Conservation (phyloP, 2,888 invertebrate species). For the Poecilus cupreus region DNA sequence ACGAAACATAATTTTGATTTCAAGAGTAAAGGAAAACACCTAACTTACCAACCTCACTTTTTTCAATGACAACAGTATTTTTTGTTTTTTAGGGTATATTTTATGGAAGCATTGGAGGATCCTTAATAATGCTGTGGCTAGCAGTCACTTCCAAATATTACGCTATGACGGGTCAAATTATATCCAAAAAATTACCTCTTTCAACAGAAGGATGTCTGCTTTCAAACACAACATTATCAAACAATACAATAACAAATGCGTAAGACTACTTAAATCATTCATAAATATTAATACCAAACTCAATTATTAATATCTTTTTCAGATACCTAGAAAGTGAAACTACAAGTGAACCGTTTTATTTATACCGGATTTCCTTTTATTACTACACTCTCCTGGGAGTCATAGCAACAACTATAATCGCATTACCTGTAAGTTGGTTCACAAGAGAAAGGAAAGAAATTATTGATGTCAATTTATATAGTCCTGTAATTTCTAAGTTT, state of each 20-base stretch:
- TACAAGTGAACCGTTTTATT: constrained; percentile 69
- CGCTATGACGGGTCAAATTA: constrained; percentile 56
- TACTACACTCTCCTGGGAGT: constrained; percentile 81
- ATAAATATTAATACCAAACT: no score
- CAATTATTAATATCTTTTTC: not conserved
- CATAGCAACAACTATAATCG: constrained; percentile 76
- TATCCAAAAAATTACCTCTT: constrained; percentile 47
- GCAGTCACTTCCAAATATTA: constrained; percentile 73
- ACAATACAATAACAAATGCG: not conserved
- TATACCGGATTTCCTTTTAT: constrained; percentile 81
- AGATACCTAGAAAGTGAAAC: not conserved
- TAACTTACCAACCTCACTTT: no score
- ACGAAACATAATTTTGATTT: no score
- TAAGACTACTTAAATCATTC: no score
- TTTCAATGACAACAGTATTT: no score
- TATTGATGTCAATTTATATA: constrained; percentile 77
- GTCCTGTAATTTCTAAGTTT: constrained; percentile 75
- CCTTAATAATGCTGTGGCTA: constrained; percentile 74
- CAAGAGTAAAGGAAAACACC: no score
- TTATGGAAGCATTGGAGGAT: constrained; percentile 74
- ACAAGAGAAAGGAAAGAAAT: constrained; percentile 76
- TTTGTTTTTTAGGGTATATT: constrained; percentile 74
- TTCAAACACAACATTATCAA: not conserved
- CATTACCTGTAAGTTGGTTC: constrained; percentile 77
- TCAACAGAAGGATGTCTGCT: constrained; percentile 58